phyloP scores from a whole-genome alignment of 2,113 vertebrate genomes.

The Poeciliopsis turrubarensis region DNA sequence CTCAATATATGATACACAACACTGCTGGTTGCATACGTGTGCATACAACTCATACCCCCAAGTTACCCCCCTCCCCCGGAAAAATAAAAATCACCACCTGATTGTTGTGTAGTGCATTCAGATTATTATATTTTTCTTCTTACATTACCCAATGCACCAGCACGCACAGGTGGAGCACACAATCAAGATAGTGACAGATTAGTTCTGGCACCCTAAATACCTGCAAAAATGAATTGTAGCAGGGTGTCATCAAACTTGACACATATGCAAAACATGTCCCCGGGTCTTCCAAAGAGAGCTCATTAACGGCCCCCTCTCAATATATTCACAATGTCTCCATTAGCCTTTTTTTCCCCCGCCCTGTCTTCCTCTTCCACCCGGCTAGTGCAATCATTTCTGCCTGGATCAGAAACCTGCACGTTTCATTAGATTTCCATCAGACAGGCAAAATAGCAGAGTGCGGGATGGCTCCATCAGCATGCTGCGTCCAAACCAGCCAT shows the following conservation, averaged over 20 bases:
- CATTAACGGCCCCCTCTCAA: slow-evolving; percentile 48
- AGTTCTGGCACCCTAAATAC: slow-evolving; percentile 32
- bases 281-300: slow-evolving; percentile 37
- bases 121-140: slow-evolving; percentile 11
- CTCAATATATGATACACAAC: background rate
- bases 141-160: slow-evolving; percentile 8
- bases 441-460: slow-evolving; percentile 37
- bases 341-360: background rate
- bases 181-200: slow-evolving; percentile 32
- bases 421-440: slow-evolving; percentile 59
- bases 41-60: background rate
- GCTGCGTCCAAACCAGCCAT: slow-evolving; percentile 28
- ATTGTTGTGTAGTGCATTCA: slow-evolving; percentile 12
- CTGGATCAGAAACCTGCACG: slow-evolving; percentile 39
- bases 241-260: slow-evolving; percentile 35
- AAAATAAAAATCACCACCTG: background rate
- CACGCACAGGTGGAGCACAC: slow-evolving; percentile 10
- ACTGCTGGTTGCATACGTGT: background rate
- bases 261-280: slow-evolving; percentile 44
- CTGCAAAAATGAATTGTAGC: slow-evolving; percentile 24
- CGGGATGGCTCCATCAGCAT: slow-evolving; percentile 29
- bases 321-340: slow-evolving; percentile 47
- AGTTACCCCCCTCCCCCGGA: no score
- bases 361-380: slow-evolving; percentile 16
- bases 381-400: slow-evolving; percentile 35